Conservation (phyloP, 2,888 invertebrate species). For the Smittia sp. region DNA sequence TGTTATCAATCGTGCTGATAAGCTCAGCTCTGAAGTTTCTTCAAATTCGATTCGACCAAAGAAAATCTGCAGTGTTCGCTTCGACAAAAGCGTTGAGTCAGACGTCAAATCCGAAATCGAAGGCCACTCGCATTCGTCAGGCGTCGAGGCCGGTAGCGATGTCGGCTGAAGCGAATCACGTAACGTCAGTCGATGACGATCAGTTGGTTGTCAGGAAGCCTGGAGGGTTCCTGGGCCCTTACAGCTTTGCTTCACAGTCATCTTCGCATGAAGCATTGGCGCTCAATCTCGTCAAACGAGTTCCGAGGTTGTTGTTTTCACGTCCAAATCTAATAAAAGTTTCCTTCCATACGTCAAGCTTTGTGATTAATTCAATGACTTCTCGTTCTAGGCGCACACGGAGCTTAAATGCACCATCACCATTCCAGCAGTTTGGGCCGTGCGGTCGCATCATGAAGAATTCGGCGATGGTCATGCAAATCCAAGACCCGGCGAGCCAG, state of each 20-base stretch:
- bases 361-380: slow-evolving; percentile 3
- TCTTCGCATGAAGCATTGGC: not conserved
- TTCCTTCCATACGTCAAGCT: not conserved
- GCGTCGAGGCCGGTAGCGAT: no score
- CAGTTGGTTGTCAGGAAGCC: not conserved
- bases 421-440: slow-evolving; percentile 96
- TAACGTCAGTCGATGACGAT: no score
- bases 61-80: not conserved
- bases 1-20: not conserved
- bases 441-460: slow-evolving; percentile 97
- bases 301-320: slow-evolving; percentile 40
- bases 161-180: no score
- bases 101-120: no score
- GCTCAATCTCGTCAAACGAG: not conserved
- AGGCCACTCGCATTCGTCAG: no score
- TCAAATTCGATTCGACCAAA: not conserved
- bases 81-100: no score
- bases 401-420: slow-evolving; percentile 93
- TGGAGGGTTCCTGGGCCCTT: not conserved
- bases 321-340: slow-evolving; percentile 9
- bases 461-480: slow-evolving; percentile 95
- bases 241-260: not conserved
- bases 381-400: slow-evolving; percentile 74
- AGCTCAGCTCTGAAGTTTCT: no score
- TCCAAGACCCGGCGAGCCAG: slow-evolving; percentile 86